These are phyloP conservation scores for Istiophorus platypterus DNA, from an alignment of 2,113 vertebrate species.

Conservation along the genomic window DNA sequence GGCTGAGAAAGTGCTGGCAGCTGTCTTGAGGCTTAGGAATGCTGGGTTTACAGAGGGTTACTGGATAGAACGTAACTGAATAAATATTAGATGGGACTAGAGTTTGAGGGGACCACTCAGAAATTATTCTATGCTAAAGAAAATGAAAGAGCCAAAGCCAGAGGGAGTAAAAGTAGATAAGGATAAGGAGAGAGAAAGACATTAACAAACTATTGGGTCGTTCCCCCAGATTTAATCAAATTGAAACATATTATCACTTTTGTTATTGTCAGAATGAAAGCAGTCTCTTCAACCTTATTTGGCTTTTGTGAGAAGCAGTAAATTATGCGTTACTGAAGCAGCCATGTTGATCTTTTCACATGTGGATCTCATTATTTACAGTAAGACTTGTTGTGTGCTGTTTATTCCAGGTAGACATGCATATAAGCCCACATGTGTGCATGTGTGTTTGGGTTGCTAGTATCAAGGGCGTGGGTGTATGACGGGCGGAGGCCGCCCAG, in stretches of 20 bases:
- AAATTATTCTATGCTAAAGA: conserved; percentile 1
- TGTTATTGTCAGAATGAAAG: neutral
- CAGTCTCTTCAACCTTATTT: neutral
- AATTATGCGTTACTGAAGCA: neutral
- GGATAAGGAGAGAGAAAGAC: neutral
- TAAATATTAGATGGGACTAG: conserved; percentile 60
- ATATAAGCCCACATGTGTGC: conserved; percentile 17
- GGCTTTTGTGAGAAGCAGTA: neutral
- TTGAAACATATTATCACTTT: neutral
- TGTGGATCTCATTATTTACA: conserved; percentile 3
- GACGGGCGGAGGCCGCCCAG: conserved; percentile 37
- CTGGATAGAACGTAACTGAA: conserved; percentile 13
- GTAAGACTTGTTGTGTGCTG: neutral
- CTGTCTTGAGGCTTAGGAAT: conserved; percentile 7
- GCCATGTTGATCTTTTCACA: neutral
- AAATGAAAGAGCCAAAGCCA: conserved; percentile 14
- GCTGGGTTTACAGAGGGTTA: conserved; percentile 25
- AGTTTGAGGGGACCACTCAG: conserved; percentile 22
- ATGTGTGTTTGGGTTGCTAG: conserved; percentile 30
- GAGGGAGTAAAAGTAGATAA: conserved; percentile 34
- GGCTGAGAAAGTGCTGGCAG: conserved; percentile 15
- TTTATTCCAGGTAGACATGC: neutral
- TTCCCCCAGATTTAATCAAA: conserved; percentile 3
- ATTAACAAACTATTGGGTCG: neutral
- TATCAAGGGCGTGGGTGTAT: conserved; percentile 40